Conservation (phyloP, 2,113 vertebrate species). For the Grammomys dolichurus region DNA sequence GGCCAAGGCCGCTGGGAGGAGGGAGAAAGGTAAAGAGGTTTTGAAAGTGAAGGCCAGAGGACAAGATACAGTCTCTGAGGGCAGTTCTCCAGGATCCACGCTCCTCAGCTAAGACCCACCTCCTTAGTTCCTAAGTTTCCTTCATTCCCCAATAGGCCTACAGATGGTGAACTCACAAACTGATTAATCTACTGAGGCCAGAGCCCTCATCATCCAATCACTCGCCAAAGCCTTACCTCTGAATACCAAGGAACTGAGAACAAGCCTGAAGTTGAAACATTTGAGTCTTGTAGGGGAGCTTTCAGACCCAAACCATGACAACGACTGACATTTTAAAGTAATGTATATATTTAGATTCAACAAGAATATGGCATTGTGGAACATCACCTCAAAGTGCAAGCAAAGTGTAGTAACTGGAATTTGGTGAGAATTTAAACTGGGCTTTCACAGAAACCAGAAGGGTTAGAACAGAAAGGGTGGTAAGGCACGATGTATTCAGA, state of each 20-base stretch:
- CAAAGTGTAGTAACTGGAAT: neutral
- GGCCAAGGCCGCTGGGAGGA: too few relatives aligned
- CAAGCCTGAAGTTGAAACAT: neutral
- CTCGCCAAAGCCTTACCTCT: neutral
- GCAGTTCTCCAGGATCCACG: neutral
- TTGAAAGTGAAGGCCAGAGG: neutral
- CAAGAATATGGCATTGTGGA: neutral
- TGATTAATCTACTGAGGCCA: neutral
- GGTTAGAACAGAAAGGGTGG: neutral
- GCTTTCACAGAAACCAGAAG: slow-evolving; percentile 24
- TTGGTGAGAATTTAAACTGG: neutral
- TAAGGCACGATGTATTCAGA: neutral
- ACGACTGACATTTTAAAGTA: slow-evolving; percentile 1
- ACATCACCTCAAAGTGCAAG: neutral
- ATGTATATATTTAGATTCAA: slow-evolving; percentile 10
- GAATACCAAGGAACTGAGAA: neutral
- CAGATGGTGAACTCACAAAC: neutral
- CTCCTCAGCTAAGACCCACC: neutral
- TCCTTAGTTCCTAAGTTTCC: neutral
- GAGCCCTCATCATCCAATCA: neutral
- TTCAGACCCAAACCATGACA: neutral
- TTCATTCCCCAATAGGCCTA: neutral
- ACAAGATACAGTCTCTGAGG: neutral
- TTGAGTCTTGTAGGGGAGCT: neutral
- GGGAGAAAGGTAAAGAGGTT: neutral